Conservation (phyloP, 2,113 vertebrate genomes). For the Tragelaphus buxtoni region DNA sequence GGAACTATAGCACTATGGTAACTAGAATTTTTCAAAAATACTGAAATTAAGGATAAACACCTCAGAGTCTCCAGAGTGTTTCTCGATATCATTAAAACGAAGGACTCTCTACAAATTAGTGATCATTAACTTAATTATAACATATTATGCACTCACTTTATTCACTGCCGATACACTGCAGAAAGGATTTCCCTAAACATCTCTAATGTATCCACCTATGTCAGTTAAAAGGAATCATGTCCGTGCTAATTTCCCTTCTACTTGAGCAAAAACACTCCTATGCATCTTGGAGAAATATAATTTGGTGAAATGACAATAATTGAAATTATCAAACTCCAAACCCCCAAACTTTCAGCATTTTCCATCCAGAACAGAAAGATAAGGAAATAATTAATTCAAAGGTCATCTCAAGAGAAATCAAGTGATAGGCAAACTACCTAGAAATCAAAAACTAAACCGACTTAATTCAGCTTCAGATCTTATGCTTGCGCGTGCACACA, state of each 20-base stretch:
- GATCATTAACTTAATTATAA: constrained; percentile 67
- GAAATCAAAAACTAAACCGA: constrained; percentile 31
- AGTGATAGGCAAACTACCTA: constrained; percentile 25
- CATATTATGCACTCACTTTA: constrained; percentile 52
- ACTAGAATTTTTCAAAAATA: constrained; percentile 26
- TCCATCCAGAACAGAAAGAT: constrained; percentile 39
- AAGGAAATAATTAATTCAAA: constrained; percentile 57
- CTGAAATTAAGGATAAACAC: constrained; percentile 30
- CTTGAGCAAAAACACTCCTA: constrained; percentile 4
- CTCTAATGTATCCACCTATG: not conserved
- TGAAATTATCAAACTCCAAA: constrained; percentile 52
- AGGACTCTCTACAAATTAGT: constrained; percentile 62
- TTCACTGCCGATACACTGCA: not conserved
- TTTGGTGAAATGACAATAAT: constrained; percentile 41
- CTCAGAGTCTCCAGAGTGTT: constrained; percentile 25
- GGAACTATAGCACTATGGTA: not conserved
- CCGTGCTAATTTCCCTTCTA: not conserved
- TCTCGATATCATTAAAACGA: constrained; percentile 55
- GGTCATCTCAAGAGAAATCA: constrained; percentile 50
- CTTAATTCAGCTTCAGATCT: constrained; percentile 11
- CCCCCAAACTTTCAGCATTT: constrained; percentile 18
- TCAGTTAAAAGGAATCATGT: not conserved
- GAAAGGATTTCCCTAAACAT: constrained; percentile 48
- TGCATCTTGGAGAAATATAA: constrained; percentile 12
- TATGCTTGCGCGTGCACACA: not conserved